Conservation (phyloP, 2,888 invertebrate genomes). For the Marronus borbonicus region DNA sequence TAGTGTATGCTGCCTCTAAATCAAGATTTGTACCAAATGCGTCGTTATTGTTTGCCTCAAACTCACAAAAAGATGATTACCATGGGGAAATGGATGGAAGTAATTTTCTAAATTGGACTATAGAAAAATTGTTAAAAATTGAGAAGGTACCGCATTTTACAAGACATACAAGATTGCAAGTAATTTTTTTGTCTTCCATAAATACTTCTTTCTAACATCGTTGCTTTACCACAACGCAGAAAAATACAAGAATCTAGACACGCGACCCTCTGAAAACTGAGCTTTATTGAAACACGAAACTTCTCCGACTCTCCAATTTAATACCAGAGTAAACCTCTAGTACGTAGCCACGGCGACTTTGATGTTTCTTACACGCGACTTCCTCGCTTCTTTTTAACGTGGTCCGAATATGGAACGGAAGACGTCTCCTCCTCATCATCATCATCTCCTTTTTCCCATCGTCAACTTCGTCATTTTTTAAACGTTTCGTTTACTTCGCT, state of each 20-base stretch:
- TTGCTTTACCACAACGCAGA: neutral
- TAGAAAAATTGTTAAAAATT: too few relatives aligned
- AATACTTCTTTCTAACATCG: too few relatives aligned
- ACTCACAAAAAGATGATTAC: too few relatives aligned
- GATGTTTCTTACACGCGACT: constrained; percentile 42
- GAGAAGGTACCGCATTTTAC: too few relatives aligned
- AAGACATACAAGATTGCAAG: too few relatives aligned
- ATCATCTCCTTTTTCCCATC: constrained; percentile 22
- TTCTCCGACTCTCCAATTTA: constrained; percentile 43
- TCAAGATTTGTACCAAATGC: too few relatives aligned
- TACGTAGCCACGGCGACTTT: constrained; percentile 25
- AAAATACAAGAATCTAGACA: neutral
- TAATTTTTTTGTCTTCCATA: too few relatives aligned
- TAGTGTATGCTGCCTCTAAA: too few relatives aligned
- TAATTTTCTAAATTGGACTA: too few relatives aligned
- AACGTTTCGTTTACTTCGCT: constrained; percentile 27
- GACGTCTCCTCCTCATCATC: constrained; percentile 6
- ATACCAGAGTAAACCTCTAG: constrained; percentile 32
- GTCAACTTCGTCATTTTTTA: constrained; percentile 23
- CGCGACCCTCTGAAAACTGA: constrained; percentile 26
- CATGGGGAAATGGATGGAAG: too few relatives aligned
- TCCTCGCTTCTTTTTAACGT: constrained; percentile 23
- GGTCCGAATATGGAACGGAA: constrained; percentile 9
- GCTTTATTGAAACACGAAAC: constrained; percentile 46
- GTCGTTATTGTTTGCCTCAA: too few relatives aligned